Percentiles rank a stretch among this genome's conserved stretches.
These are phyloP conservation scores for Eupithecia centaureata DNA, from an alignment of 2,888 invertebrate genomes.

Conservation along the genomic window DNA sequence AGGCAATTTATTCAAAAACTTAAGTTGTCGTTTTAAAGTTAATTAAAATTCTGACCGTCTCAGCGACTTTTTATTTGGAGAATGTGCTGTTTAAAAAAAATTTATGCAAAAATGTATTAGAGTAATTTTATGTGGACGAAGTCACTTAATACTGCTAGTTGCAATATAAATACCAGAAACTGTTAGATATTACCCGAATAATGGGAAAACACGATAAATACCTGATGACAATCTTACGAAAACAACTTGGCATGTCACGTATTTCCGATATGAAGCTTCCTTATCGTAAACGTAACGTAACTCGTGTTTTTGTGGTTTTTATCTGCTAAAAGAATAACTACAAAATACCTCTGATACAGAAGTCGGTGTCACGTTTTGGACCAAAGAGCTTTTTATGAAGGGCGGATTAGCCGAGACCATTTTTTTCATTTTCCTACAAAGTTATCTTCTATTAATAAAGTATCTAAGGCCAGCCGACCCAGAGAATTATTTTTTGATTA, in stretches of 20 bases:
- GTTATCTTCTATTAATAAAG: neutral
- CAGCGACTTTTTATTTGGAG: too few species aligned
- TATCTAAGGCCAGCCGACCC: neutral
- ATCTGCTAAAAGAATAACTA: neutral
- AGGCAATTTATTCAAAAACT: too few species aligned
- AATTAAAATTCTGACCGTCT: too few species aligned
- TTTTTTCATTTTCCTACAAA: neutral
- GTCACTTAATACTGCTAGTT: too few species aligned
- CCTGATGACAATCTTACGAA: neutral
- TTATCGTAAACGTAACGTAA: neutral
- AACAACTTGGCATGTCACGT: conserved; percentile 1
- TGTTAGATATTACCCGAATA: neutral
- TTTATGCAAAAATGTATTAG: too few species aligned
- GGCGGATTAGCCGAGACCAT: neutral
- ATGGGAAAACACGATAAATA: neutral
- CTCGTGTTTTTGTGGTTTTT: neutral
- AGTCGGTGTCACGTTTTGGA: neutral
- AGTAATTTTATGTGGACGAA: too few species aligned
- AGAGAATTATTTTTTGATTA: neutral
- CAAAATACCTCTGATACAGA: neutral
- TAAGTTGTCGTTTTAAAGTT: too few species aligned
- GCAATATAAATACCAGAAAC: neutral
- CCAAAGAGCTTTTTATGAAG: neutral
- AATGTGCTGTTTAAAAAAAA: too few species aligned
- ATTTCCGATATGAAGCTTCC: neutral